Evolutionary conservation across 2,113 vertebrate species (phyloP).

Genomic region (Micronycteris hirsuta): DNA sequence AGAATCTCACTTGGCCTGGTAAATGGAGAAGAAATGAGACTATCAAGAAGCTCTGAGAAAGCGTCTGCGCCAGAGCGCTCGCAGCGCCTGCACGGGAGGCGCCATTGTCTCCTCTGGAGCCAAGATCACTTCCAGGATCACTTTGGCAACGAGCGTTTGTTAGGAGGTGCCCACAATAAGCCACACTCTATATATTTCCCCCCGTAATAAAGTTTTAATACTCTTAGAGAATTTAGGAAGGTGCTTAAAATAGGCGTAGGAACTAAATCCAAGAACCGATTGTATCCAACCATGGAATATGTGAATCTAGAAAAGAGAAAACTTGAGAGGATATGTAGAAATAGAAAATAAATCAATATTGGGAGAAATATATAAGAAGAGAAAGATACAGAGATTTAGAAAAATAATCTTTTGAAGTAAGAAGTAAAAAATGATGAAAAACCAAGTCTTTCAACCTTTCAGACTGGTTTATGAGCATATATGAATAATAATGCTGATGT

Average conservation of each 20-base stretch:
- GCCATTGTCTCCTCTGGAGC: background rate
- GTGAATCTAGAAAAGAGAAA: background rate
- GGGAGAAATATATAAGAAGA: background rate
- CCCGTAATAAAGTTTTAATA: background rate
- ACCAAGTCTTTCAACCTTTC: background rate
- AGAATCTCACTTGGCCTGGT: background rate
- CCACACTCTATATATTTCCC: background rate
- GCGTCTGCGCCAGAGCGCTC: background rate
- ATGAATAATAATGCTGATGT: background rate
- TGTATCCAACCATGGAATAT: background rate
- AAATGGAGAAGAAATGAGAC: background rate
- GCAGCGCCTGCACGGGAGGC: background rate
- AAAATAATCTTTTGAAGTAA: background rate
- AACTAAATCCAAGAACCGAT: background rate
- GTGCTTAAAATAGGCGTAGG: background rate
- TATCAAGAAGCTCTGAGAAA: background rate
- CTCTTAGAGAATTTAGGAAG: background rate
- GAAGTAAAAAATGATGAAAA: background rate
- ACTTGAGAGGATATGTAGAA: background rate
- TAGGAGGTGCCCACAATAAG: background rate
- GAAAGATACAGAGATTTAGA: background rate
- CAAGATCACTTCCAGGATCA: background rate
- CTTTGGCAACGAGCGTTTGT: background rate
- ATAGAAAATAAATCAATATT: background rate
- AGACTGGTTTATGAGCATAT: background rate